A percentile compares a stretch with the other conserved stretches of the same genome.
Evolutionary conservation across 2,797 vertebrate genomes (phyloP).

Genomic region (Micrastur ruficollis): DNA sequence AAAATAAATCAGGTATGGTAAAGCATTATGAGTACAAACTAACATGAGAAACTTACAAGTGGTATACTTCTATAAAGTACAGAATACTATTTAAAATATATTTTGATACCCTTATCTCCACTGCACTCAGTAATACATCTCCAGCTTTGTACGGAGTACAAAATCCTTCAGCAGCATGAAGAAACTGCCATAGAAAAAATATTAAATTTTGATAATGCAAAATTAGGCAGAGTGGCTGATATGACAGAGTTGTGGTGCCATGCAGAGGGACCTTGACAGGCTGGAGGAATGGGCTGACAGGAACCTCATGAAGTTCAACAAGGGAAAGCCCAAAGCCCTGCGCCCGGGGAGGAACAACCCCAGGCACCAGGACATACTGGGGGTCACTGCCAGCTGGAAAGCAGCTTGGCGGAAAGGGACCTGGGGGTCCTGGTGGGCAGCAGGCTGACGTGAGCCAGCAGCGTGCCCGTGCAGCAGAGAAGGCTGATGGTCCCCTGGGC

Average conservation of each 20-base stretch:
- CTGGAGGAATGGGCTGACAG: neutral
- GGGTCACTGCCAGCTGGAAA: too few relatives aligned
- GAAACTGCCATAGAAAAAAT: neutral
- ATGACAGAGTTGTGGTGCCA: neutral
- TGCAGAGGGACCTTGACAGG: neutral
- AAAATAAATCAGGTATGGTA: neutral
- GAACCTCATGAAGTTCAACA: neutral
- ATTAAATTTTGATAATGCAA: neutral
- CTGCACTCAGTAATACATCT: neutral
- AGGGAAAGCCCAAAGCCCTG: neutral
- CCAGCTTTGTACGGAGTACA: neutral
- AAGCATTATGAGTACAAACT: neutral
- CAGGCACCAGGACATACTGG: too few relatives aligned
- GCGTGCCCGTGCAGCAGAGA: too few relatives aligned
- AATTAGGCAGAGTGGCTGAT: neutral
- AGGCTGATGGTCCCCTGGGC: too few relatives aligned
- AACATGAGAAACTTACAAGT: neutral
- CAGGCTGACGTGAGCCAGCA: too few relatives aligned
- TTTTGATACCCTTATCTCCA: neutral
- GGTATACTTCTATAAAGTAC: too few relatives aligned
- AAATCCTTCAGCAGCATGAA: neutral
- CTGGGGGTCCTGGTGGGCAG: too few relatives aligned
- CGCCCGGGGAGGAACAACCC: neutral
- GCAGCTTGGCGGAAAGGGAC: too few relatives aligned
- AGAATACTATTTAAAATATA: neutral